Percentiles rank a stretch among this genome's conserved stretches.
phyloP scores from a whole-genome alignment of 2,113 vertebrate species.

The Regulus satrapa region DNA sequence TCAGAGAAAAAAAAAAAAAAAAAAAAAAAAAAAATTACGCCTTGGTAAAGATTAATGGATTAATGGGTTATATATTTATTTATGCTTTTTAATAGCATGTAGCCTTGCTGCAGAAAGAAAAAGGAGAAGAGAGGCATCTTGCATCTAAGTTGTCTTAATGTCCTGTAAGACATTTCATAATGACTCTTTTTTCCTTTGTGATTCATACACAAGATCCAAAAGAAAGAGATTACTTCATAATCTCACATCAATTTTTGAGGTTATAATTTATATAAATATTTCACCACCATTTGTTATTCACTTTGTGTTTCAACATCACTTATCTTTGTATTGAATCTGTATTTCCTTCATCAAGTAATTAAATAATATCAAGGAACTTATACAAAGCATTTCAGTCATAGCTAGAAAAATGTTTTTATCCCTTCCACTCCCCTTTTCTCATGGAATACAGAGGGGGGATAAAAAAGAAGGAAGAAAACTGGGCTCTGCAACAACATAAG shows the following conservation, averaged over 20 bases:
- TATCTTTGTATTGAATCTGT: neutral
- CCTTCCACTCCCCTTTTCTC: neutral
- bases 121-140: neutral
- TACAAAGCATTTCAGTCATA: neutral
- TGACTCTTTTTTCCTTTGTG: neutral
- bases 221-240: neutral
- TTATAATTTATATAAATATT: neutral
- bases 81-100: no score
- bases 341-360: neutral
- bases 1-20: no score
- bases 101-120: neutral
- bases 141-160: neutral
- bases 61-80: no score
- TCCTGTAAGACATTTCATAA: neutral
- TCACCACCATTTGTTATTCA: neutral
- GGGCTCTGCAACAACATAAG: neutral
- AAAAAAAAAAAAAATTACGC: no score
- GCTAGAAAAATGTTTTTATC: neutral
- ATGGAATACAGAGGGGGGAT: neutral
- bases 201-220: neutral
- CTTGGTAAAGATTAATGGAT: no score
- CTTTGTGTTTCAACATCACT: neutral
- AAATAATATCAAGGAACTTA: neutral
- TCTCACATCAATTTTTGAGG: neutral
- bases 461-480: neutral